Evolutionary conservation across 2,888 invertebrate species (phyloP).

Genomic region (Chorisops tibialis): DNA sequence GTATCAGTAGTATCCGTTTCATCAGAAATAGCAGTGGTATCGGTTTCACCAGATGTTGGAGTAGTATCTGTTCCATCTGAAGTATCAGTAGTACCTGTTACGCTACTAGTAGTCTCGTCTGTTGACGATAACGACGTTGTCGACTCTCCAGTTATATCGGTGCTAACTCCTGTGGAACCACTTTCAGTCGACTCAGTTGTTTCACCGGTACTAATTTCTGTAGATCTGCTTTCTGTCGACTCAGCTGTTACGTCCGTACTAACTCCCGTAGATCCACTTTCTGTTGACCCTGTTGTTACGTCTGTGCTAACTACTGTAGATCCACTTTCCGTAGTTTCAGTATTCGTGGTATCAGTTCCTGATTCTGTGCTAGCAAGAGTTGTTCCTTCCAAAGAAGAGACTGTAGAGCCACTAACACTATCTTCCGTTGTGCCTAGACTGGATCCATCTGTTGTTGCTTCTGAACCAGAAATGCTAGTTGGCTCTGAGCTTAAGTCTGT

Average conservation of each 20-base stretch:
- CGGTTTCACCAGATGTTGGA: conserved; percentile 30
- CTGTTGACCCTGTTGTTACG: conserved; percentile 12
- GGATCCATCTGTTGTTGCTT: background rate
- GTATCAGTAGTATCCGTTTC: background rate
- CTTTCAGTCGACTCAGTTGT: background rate
- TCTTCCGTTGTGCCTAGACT: background rate
- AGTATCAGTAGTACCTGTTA: conserved; percentile 25
- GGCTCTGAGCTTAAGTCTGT: background rate
- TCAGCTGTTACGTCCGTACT: background rate
- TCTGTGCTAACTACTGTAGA: background rate
- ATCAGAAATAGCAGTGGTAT: conserved; percentile 29
- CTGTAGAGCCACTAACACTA: background rate
- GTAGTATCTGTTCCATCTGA: background rate
- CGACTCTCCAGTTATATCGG: background rate
- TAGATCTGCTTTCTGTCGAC: background rate
- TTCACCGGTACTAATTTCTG: background rate
- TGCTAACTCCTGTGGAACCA: conserved; percentile 4
- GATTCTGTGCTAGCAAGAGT: background rate
- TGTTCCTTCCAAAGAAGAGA: background rate
- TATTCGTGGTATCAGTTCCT: background rate
- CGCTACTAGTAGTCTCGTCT: background rate
- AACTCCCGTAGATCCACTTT: background rate
- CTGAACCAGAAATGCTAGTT: background rate
- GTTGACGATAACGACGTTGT: conserved; percentile 9
- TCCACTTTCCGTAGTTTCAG: conserved; percentile 30